These are phyloP conservation scores for Ethmia dodecea DNA, from an alignment of 2,888 invertebrate species.

Conservation along the genomic window DNA sequence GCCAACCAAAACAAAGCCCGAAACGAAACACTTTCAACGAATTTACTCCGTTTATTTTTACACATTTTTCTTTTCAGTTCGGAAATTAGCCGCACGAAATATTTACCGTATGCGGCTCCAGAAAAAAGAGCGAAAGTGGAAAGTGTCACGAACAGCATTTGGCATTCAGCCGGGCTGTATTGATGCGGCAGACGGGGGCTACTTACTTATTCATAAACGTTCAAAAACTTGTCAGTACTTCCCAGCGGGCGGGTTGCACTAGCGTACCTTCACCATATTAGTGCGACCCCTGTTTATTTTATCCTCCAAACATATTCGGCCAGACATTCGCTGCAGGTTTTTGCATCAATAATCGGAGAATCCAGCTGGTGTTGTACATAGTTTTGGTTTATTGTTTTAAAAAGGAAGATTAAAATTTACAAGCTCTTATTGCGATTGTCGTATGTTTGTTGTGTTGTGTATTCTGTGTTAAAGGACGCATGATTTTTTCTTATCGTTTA, in stretches of 20 bases:
- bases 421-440: no score
- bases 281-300: slow-evolving; percentile 39
- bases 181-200: slow-evolving; percentile 67
- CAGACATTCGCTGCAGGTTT: slow-evolving; percentile 23
- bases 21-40: slow-evolving; percentile 18
- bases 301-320: slow-evolving; percentile 36
- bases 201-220: slow-evolving; percentile 73
- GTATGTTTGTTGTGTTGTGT: no score
- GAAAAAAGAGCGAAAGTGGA: slow-evolving; percentile 59
- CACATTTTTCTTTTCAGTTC: slow-evolving; percentile 18
- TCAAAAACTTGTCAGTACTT: slow-evolving; percentile 63
- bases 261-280: slow-evolving; percentile 6
- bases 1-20: slow-evolving; percentile 15
- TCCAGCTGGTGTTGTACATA: slow-evolving; percentile 22
- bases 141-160: slow-evolving; percentile 70
- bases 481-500: no score
- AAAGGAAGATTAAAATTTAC: no score
- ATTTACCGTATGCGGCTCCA: slow-evolving; percentile 38
- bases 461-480: no score
- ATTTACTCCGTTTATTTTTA: slow-evolving; percentile 4
- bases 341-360: no score
- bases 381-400: slow-evolving; percentile 21
- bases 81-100: slow-evolving; percentile 56
- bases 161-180: slow-evolving; percentile 65
- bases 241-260: slow-evolving; percentile 26